Evolutionary conservation across 2,113 vertebrate genomes (phyloP), one percentile per base, ranked within the genome.

Genomic region (Tyrannus savana): DNA sequence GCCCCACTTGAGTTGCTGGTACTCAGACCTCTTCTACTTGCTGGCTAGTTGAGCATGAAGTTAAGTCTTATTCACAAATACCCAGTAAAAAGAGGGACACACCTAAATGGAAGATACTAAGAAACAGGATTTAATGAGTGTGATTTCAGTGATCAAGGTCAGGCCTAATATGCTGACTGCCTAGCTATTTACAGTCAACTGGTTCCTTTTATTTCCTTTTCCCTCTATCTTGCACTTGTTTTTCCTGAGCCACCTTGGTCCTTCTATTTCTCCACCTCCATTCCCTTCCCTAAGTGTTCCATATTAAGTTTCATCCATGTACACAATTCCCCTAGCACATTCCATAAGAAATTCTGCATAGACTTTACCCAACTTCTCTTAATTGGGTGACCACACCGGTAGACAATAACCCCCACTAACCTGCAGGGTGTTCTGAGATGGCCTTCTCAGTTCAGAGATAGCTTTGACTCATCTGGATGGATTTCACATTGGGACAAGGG

Each of bases 351-450:
- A 33, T 74, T 78, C 47, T 56, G 25, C 7, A 3, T 16, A 33
- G 10, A 69, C 7, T 64, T 92, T 64, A 7, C 16, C 7, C 6
- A 22, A 3, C 16, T n/a, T 39, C 16, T 79, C 21, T 47, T 68
- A 19, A 30, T 35, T 35, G 72, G 27, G 12, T 2, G 0, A 8
- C 22, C 1, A 2, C 5, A 4, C 1, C 7, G 21, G 30, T 35
- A 71, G 53, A 6, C 6, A 59, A 11, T 59, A 56, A 35, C 4
- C 4, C 35, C 19, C 1, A 2, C 46, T 67, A 68, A 8, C 11
- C 19, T 44, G 67, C 37, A 47, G 14, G 7, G 16, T 1, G 1
- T 78, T 82, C 60, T 60, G 49, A 47, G 53, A 30, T 25, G 44
- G 6, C 37, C 21, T n/a, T 60, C 28, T 16, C 27, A 21, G 12